Conservation (phyloP, 2,797 vertebrate species). For the Simalia tracyae region DNA sequence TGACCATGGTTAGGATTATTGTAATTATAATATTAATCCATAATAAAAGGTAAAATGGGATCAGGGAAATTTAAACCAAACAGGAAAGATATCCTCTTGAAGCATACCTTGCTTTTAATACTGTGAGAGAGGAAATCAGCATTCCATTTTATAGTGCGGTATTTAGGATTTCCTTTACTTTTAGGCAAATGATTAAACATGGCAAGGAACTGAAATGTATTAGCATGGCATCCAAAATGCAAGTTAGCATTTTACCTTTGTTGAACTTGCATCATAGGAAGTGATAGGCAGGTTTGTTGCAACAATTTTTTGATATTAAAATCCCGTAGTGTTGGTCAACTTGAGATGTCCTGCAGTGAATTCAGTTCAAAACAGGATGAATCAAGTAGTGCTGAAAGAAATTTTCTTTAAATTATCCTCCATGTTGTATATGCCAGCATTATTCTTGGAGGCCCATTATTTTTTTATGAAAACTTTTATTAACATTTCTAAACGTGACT, state of each 20-base stretch:
- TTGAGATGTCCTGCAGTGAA: constrained; percentile 23
- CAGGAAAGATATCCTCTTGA: neutral
- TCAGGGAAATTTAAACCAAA: neutral
- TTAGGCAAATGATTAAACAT: neutral
- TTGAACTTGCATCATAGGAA: constrained; percentile 11
- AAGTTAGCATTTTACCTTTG: neutral
- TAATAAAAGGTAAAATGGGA: neutral
- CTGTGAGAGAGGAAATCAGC: neutral
- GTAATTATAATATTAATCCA: neutral
- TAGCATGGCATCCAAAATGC: constrained; percentile 8
- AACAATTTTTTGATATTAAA: constrained; percentile 34
- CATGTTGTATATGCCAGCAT: constrained; percentile 54
- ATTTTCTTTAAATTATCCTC: neutral
- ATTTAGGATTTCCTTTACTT: neutral
- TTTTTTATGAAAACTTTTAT: constrained; percentile 77
- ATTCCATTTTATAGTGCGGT: neutral
- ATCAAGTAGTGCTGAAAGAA: constrained; percentile 53
- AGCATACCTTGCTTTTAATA: neutral
- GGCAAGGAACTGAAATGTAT: neutral
- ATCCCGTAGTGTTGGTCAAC: constrained; percentile 45
- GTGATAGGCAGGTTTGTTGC: neutral
- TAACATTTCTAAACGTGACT: constrained; percentile 71
- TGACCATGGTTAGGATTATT: neutral
- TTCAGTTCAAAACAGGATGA: constrained; percentile 53
- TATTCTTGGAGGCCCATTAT: constrained; percentile 64